A percentile compares a stretch with the other conserved stretches of the same genome.
These are phyloP conservation scores for Orientallactaga sibirica DNA, from an alignment of 2,797 vertebrate genomes.

Conservation along the genomic window DNA sequence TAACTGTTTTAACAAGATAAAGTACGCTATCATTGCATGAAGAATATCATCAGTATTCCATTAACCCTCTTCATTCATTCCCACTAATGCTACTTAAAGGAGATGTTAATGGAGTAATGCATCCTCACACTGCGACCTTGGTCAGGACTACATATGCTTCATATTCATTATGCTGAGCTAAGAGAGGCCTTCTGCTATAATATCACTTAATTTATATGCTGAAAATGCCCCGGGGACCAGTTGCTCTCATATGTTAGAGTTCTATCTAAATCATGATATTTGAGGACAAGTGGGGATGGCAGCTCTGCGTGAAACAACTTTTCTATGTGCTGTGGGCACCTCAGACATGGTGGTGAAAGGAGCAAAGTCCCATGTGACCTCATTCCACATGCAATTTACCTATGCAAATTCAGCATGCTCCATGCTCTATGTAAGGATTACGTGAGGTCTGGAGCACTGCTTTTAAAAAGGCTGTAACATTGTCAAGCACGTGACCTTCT, in stretches of 20 bases:
- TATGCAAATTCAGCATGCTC: neutral
- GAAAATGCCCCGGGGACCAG: constrained; percentile 93
- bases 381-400: constrained; percentile 13
- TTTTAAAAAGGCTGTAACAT: accelerated
- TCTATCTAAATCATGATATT: constrained; percentile 91
- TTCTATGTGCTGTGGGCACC: constrained; percentile 58
- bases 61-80: constrained; percentile 93
- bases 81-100: constrained; percentile 95
- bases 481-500: accelerated
- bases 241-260: constrained; percentile 90
- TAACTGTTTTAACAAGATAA: constrained; percentile 90
- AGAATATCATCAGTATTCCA: constrained; percentile 92
- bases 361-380: constrained; percentile 49
- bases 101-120: constrained; percentile 98
- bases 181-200: constrained; percentile 94
- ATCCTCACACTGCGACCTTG: constrained; percentile 96
- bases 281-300: constrained; percentile 83
- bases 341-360: constrained; percentile 45
- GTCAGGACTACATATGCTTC: constrained; percentile 96
- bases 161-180: constrained; percentile 97
- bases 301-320: constrained; percentile 78
- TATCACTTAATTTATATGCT: constrained; percentile 99
- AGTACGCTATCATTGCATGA: constrained; percentile 91
- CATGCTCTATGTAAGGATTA: neutral
- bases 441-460: neutral